Evolutionary conservation across 2,888 invertebrate species (phyloP).

Genomic region (Sinohyriopsis cumingii): DNA sequence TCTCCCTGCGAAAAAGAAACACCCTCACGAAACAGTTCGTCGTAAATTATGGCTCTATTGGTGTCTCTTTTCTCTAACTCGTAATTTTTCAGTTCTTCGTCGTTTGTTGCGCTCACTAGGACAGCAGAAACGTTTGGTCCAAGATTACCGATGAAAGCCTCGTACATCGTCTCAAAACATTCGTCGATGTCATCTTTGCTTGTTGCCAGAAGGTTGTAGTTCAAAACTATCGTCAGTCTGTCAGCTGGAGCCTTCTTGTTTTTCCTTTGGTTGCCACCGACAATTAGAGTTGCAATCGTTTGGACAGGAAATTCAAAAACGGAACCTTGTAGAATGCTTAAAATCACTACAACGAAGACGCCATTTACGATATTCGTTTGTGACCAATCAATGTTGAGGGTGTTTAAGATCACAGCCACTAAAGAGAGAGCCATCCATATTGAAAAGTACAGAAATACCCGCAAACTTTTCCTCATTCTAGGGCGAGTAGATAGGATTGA

Average conservation of each 20-base stretch:
- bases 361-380: slow-evolving; percentile 51
- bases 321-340: slow-evolving; percentile 57
- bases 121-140: slow-evolving; percentile 56
- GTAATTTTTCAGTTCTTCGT: slow-evolving; percentile 49
- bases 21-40: slow-evolving; percentile 57
- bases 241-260: slow-evolving; percentile 37
- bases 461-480: slow-evolving; percentile 46
- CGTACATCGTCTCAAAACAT: slow-evolving; percentile 60
- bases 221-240: slow-evolving; percentile 50
- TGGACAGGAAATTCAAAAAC: slow-evolving; percentile 59
- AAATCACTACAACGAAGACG: slow-evolving; percentile 50
- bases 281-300: slow-evolving; percentile 52
- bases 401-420: slow-evolving; percentile 48
- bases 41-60: slow-evolving; percentile 54
- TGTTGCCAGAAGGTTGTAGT: slow-evolving; percentile 56
- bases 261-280: slow-evolving; percentile 50
- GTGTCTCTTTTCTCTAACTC: slow-evolving; percentile 54
- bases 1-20: slow-evolving; percentile 49
- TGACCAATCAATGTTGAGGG: slow-evolving; percentile 61
- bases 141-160: slow-evolving; percentile 60
- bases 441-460: slow-evolving; percentile 54
- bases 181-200: slow-evolving; percentile 60
- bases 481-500: background rate
- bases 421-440: slow-evolving; percentile 54
- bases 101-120: slow-evolving; percentile 58